phyloP scores from a whole-genome alignment of 2,888 invertebrate species.

The Eudasyphora cyanicolor region DNA sequence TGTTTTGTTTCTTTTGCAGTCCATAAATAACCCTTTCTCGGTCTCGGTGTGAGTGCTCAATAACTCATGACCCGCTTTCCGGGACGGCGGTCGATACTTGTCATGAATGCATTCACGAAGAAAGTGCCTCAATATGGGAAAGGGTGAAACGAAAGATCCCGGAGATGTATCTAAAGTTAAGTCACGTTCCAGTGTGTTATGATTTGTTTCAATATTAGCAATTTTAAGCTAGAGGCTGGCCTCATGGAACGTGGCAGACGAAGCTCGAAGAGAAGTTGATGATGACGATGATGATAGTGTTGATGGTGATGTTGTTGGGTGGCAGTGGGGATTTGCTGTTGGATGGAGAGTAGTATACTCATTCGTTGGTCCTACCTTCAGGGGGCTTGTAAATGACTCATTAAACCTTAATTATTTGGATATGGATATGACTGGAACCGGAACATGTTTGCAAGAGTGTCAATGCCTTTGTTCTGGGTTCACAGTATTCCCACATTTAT shows the following conservation, averaged over 20 bases:
- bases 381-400: constrained; percentile 45
- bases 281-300: background rate
- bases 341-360: background rate
- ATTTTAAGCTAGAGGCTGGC: background rate
- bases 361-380: background rate
- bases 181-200: constrained; percentile 49
- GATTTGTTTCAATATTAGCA: constrained; percentile 45
- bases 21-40: constrained; percentile 3
- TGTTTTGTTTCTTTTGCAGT: background rate
- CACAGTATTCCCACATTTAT: background rate
- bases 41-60: constrained; percentile 4
- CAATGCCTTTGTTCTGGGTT: background rate
- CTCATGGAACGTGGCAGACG: too few species aligned
- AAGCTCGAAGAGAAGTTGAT: background rate
- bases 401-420: constrained; percentile 46
- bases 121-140: background rate
- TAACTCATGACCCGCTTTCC: background rate
- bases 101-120: background rate
- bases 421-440: background rate
- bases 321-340: background rate
- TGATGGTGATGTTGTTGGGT: background rate
- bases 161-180: constrained; percentile 25
- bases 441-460: background rate
- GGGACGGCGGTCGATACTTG: too few species aligned
- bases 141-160: background rate